A percentile compares a stretch with the other conserved stretches of the same genome.
phyloP scores from a whole-genome alignment of 2,797 vertebrate species.

The Synaphobranchus kaupii region DNA sequence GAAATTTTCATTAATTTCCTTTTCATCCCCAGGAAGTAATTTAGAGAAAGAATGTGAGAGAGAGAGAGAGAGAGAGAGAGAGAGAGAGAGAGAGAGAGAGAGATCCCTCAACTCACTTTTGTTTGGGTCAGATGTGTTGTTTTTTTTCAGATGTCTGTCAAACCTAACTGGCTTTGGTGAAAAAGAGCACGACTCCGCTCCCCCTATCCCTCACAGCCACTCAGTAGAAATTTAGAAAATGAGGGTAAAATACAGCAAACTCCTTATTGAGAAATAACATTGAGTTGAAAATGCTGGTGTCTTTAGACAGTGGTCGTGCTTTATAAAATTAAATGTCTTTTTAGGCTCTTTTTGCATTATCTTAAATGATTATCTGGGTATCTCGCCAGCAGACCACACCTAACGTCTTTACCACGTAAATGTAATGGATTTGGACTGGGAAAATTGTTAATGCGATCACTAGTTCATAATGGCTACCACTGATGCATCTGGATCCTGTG shows the following conservation, averaged over 20 bases:
- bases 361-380: slow-evolving; percentile 36
- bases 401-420: slow-evolving; percentile 47
- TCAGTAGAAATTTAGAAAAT: neutral
- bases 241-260: neutral
- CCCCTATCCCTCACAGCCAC: neutral
- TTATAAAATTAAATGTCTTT: slow-evolving; percentile 47
- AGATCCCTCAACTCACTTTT: neutral
- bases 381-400: slow-evolving; percentile 39
- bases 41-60: slow-evolving; percentile 26
- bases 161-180: neutral
- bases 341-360: slow-evolving; percentile 43
- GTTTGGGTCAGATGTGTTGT: neutral
- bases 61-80: neutral
- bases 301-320: slow-evolving; percentile 33
- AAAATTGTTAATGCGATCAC: slow-evolving; percentile 64
- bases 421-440: slow-evolving; percentile 56
- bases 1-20: slow-evolving; percentile 41
- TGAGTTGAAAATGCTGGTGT: neutral
- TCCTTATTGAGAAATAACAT: neutral
- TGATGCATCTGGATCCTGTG: slow-evolving; percentile 52
- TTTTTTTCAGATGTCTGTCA: neutral
- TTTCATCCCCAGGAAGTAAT: slow-evolving; percentile 55
- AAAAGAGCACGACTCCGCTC: neutral
- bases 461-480: slow-evolving; percentile 46
- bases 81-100: neutral